Evolutionary conservation across 2,888 invertebrate species (phyloP).

Genomic region (Peribatodes rhomboidaria): DNA sequence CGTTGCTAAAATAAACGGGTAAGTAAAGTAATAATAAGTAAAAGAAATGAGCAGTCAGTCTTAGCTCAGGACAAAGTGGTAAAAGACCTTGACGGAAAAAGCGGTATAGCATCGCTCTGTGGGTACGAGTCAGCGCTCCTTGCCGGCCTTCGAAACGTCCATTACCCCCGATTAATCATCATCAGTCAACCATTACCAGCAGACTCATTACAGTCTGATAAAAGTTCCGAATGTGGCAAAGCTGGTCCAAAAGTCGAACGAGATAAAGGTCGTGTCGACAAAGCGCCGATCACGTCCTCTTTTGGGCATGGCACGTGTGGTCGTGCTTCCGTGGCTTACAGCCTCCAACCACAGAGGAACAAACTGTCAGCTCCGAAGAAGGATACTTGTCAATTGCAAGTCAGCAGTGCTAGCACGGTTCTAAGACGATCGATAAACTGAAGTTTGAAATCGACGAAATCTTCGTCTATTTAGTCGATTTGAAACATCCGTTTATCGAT

Average conservation of each 20-base stretch:
- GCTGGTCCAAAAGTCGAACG: background rate
- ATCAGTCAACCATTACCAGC: slow-evolving; percentile 17
- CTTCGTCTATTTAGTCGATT: too few species aligned
- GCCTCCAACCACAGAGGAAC: background rate
- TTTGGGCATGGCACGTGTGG: slow-evolving; percentile 62
- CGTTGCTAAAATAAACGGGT: background rate
- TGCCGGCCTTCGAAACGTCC: slow-evolving; percentile 9
- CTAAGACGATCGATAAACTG: too few species aligned
- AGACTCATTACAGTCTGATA: background rate
- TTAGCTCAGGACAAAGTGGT: background rate
- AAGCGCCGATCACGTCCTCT: slow-evolving; percentile 36
- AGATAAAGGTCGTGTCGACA: slow-evolving; percentile 9
- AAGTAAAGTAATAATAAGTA: background rate
- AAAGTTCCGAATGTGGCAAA: slow-evolving; percentile 6
- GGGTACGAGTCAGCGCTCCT: slow-evolving; percentile 13
- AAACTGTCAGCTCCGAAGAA: background rate
- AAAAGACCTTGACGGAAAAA: slow-evolving; percentile 10
- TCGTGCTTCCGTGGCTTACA: slow-evolving; percentile 68
- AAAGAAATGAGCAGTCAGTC: background rate
- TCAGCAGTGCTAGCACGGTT: background rate
- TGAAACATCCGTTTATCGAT: too few species aligned
- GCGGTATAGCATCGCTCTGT: background rate
- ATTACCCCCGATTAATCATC: slow-evolving; percentile 23
- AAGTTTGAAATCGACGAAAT: too few species aligned
- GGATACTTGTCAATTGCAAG: background rate